Conservation (phyloP, 2,888 invertebrate species). For the Argyresthia albistria region DNA sequence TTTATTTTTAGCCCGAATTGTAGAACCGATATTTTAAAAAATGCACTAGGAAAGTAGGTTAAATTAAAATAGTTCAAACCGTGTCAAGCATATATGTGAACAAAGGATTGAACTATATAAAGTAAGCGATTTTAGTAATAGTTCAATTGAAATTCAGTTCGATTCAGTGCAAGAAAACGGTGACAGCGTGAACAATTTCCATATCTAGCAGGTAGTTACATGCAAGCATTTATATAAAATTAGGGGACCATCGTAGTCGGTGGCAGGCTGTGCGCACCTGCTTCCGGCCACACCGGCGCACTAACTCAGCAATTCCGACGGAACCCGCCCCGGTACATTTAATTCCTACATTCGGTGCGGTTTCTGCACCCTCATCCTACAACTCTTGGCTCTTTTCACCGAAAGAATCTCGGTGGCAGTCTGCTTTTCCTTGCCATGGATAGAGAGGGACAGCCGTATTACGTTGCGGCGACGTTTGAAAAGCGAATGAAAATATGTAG, state of each 20-base stretch:
- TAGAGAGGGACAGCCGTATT: background rate
- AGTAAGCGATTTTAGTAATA: too few species aligned
- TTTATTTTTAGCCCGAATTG: too few species aligned
- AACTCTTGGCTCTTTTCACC: background rate
- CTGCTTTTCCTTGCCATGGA: background rate
- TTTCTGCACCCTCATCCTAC: constrained; percentile 4
- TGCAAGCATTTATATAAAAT: constrained; percentile 31
- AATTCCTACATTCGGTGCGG: constrained; percentile 28
- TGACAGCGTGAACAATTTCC: background rate
- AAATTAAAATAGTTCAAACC: too few species aligned
- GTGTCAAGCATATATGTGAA: too few species aligned
- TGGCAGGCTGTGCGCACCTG: constrained; percentile 35
- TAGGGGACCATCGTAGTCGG: constrained; percentile 46
- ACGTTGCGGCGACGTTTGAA: background rate
- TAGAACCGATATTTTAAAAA: too few species aligned
- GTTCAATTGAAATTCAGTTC: too few species aligned
- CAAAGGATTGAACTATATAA: too few species aligned
- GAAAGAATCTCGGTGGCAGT: background rate
- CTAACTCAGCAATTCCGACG: constrained; percentile 50
- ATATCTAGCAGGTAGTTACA: constrained; percentile 5
- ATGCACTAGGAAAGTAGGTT: too few species aligned
- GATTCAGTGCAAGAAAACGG: constrained; percentile 5
- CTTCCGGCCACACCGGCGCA: constrained; percentile 46
- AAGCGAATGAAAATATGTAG: background rate
- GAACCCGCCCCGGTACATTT: constrained; percentile 46